Evolutionary conservation across 2,888 invertebrate genomes (phyloP).

Genomic region (Horisme vitalbata): DNA sequence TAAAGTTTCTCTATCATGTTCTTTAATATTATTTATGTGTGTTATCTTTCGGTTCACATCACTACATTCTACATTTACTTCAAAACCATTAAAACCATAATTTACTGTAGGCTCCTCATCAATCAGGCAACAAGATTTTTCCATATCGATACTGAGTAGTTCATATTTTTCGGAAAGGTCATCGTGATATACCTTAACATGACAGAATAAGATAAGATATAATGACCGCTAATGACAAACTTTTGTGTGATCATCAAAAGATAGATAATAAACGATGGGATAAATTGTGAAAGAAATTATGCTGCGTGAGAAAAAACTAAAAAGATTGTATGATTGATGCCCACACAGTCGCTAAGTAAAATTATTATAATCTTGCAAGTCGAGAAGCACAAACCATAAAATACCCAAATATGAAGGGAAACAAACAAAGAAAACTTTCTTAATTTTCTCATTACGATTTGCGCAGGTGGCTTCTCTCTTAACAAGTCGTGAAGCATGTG

Average conservation of each 20-base stretch:
- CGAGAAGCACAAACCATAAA: no score
- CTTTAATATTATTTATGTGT: slow-evolving; percentile 6
- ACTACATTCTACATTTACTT: slow-evolving; percentile 5
- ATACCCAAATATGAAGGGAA: no score
- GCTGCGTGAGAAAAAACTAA: slow-evolving; percentile 2
- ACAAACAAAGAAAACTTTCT: no score
- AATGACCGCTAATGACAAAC: slow-evolving; percentile 24
- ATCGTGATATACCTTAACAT: slow-evolving; percentile 30
- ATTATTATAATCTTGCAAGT: no score
- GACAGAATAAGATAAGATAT: slow-evolving; percentile 26
- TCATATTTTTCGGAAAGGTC: slow-evolving; percentile 29
- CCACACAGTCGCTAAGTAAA: no score
- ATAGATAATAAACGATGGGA: slow-evolving; percentile 16
- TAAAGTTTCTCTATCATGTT: slow-evolving; percentile 3
- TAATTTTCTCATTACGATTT: no score
- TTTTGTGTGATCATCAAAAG: slow-evolving; percentile 14
- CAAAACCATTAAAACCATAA: slow-evolving; percentile 22
- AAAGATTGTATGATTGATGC: no score
- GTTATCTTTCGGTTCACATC: slow-evolving; percentile 6
- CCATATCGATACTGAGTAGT: slow-evolving; percentile 22
- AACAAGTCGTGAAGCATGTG: no score
- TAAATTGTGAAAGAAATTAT: slow-evolving; percentile 6
- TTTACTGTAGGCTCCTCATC: slow-evolving; percentile 17
- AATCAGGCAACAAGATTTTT: slow-evolving; percentile 20
- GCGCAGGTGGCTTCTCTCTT: no score